Percentiles rank a stretch among this genome's conserved stretches.
These are phyloP conservation scores for Drosophila multiciliata DNA, from an alignment of 2,888 invertebrate species.

Conservation along the genomic window DNA sequence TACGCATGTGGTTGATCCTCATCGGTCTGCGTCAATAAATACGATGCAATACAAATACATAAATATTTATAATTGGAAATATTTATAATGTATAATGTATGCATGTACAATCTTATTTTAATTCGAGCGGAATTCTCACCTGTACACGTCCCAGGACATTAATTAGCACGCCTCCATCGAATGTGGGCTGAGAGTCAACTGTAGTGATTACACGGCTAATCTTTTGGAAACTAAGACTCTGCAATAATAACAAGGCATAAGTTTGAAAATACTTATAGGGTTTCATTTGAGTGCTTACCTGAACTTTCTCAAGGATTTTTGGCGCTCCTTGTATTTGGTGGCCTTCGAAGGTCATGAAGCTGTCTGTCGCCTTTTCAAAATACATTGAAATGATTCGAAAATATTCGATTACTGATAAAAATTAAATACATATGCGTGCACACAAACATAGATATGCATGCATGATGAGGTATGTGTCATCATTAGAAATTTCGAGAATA, in stretches of 20 bases:
- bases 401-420: slow-evolving; percentile 20
- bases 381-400: slow-evolving; percentile 3
- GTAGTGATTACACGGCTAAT: slow-evolving; percentile 96
- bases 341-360: slow-evolving; percentile 98
- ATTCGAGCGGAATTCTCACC: slow-evolving; percentile 86
- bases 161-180: slow-evolving; percentile 98
- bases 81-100: not conserved
- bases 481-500: slow-evolving; percentile 66
- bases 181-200: slow-evolving; percentile 98
- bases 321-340: slow-evolving; percentile 95
- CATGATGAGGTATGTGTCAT: slow-evolving; percentile 52
- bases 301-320: slow-evolving; percentile 97
- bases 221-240: slow-evolving; percentile 96
- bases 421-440: slow-evolving; percentile 7
- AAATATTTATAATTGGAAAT: slow-evolving; percentile 6
- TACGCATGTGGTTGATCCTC: slow-evolving; percentile 97
- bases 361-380: slow-evolving; percentile 91
- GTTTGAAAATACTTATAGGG: not conserved
- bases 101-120: not conserved
- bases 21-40: slow-evolving; percentile 90
- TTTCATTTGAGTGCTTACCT: slow-evolving; percentile 87
- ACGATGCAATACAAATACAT: slow-evolving; percentile 19
- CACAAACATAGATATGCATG: slow-evolving; percentile 21
- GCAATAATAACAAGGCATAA: slow-evolving; percentile 82
- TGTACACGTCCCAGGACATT: slow-evolving; percentile 98